These are phyloP conservation scores for Sarcophaga bullata DNA, from an alignment of 1,140 invertebrate species.

Conservation along the genomic window DNA sequence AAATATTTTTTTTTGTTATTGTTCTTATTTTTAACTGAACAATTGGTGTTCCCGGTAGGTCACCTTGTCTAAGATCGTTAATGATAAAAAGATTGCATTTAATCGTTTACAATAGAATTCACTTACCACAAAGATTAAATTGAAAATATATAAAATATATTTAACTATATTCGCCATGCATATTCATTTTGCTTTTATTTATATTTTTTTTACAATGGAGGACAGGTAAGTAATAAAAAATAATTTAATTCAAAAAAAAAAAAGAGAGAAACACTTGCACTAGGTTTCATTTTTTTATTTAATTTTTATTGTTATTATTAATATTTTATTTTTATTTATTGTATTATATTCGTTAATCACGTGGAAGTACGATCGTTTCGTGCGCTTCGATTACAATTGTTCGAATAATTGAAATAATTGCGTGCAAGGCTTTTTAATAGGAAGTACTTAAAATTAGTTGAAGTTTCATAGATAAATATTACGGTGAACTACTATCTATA, in stretches of 20 bases:
- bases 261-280: background rate
- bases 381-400: constrained; percentile 33
- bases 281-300: background rate
- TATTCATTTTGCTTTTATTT: constrained; percentile 52
- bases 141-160: constrained; percentile 61
- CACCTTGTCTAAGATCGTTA: too few relatives aligned
- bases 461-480: background rate
- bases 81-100: too few relatives aligned
- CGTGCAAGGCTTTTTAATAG: constrained; percentile 38
- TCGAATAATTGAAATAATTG: constrained; percentile 36
- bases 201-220: background rate
- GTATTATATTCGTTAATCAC: constrained; percentile 7
- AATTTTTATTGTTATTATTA: constrained; percentile 6
- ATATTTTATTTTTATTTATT: constrained; percentile 2
- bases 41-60: too few relatives aligned
- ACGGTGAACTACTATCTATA: background rate
- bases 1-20: too few relatives aligned
- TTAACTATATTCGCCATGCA: constrained; percentile 58
- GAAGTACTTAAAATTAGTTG: constrained; percentile 11
- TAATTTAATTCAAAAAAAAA: background rate
- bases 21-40: too few relatives aligned
- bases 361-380: background rate
- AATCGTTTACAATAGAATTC: too few relatives aligned
- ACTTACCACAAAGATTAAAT: constrained; percentile 60
- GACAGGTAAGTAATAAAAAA: background rate